Base-by-base conservation (phyloP, 2,797 vertebrate genomes). In the Ceyx erithaca region DNA sequence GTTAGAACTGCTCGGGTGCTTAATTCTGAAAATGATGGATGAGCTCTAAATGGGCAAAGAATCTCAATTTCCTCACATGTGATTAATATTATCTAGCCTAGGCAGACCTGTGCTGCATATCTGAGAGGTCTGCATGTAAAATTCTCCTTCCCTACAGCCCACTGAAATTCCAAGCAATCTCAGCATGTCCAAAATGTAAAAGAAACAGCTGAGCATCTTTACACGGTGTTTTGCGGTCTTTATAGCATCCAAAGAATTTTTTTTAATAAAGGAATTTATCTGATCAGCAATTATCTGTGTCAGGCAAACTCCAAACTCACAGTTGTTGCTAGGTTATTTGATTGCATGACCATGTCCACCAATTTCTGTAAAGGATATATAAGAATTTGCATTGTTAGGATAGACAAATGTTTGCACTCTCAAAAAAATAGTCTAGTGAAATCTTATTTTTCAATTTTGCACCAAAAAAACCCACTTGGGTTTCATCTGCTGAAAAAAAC, bases 1-100 rank as follows among this genome's bases (percentile, higher is more conserved):
- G 20, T 71, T 43, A 80, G 64, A 96, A 68, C 19, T 2, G 1
- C 43, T 83, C 0, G 0, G 31, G 57, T 62, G 16, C 30, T 82
- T 94, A 71, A 85, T 76, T 85, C 90, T 69, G 76, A 93, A 92
- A 92, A 75, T 78, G 51, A 93, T 59, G 25, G 54, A 95, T 90
- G 66, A 55, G 55, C 40, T 69, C n/a, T 78, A 92, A 93, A 89
- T 92, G 79, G 43, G 64, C 55, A 78, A 88, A 80, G 81, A 88
- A 89, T 89, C 54, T 89, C 76, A 63, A 58, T 94, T 94, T 94
- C 81, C 76, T 96, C 72, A 62, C 46, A 51, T 41, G 33, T 2
- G 3, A 71, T 94, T 88, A 91, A 80, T 67, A 88, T 55, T 88
- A 67, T 41, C 88, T 72, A 69, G 78, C 31, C 68, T 45, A 62